Evolutionary conservation across 2,888 invertebrate species (phyloP).

Genomic region (Dolichomitus sp.): DNA sequence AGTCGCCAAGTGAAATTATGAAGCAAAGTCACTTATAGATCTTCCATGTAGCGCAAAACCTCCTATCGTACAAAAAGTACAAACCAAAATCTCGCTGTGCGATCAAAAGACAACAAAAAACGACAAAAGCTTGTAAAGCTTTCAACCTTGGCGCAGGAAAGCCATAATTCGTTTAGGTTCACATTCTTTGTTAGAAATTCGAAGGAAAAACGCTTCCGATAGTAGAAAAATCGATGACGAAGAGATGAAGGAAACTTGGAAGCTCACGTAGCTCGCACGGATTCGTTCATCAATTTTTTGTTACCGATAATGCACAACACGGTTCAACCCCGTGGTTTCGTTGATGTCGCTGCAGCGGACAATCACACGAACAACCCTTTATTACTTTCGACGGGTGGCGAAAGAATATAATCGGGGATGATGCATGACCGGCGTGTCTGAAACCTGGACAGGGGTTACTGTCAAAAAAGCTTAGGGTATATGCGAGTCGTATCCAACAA

Average conservation of each 20-base stretch:
- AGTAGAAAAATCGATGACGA: constrained; percentile 35
- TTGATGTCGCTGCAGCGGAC: constrained; percentile 44
- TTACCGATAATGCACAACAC: background rate
- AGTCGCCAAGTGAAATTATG: constrained; percentile 15
- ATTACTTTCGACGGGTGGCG: constrained; percentile 66
- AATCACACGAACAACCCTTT: constrained; percentile 35
- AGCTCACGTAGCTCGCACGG: background rate
- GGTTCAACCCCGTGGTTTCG: background rate
- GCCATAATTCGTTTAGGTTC: constrained; percentile 31
- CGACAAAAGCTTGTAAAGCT: constrained; percentile 44
- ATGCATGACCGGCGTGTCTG: constrained; percentile 2
- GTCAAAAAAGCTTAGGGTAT: background rate
- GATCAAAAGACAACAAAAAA: constrained; percentile 51
- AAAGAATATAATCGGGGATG: constrained; percentile 49
- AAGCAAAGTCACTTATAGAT: constrained; percentile 19
- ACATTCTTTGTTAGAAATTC: constrained; percentile 47
- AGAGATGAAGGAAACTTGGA: background rate
- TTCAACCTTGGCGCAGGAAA: constrained; percentile 30
- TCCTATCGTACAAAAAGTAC: background rate
- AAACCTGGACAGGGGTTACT: background rate
- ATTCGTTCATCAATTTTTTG: constrained; percentile 40
- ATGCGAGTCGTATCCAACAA: background rate
- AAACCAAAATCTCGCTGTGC: constrained; percentile 29
- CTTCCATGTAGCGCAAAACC: background rate
- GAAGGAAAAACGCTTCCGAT: constrained; percentile 30